A percentile compares a stretch with the other conserved stretches of the same genome.
phyloP scores from a whole-genome alignment of 2,888 invertebrate genomes.

The Philereme transversata region DNA sequence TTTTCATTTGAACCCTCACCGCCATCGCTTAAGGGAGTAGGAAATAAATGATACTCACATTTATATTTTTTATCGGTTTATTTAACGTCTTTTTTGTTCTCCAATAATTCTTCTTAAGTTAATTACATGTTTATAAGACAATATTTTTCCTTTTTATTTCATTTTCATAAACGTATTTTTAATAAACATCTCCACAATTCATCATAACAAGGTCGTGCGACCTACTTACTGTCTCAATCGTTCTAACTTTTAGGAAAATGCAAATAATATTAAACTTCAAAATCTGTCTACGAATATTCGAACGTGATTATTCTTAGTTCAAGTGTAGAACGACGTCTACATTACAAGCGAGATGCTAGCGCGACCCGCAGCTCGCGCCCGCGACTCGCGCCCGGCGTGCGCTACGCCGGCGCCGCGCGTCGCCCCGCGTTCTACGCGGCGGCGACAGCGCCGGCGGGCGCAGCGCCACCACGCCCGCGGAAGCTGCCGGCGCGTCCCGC shows the following conservation, averaged over 20 bases:
- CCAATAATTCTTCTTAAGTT: slow-evolving; percentile 83
- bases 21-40: slow-evolving; percentile 21
- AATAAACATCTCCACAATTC: slow-evolving; percentile 82
- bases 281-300: slow-evolving; percentile 80
- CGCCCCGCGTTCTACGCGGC: slow-evolving; percentile 40
- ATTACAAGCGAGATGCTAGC: slow-evolving; percentile 46
- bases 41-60: slow-evolving; percentile 64
- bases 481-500: slow-evolving; percentile 34
- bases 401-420: slow-evolving; percentile 50
- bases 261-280: slow-evolving; percentile 81
- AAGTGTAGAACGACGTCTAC: slow-evolving; percentile 74
- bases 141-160: slow-evolving; percentile 82
- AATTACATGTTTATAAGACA: slow-evolving; percentile 84
- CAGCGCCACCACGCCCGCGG: slow-evolving; percentile 19
- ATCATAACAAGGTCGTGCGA: slow-evolving; percentile 82
- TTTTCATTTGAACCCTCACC: slow-evolving; percentile 38
- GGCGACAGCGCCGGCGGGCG: slow-evolving; percentile 31
- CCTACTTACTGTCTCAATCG: slow-evolving; percentile 83
- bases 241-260: slow-evolving; percentile 83
- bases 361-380: slow-evolving; percentile 40
- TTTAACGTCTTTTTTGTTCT: slow-evolving; percentile 82
- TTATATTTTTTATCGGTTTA: slow-evolving; percentile 82
- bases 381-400: slow-evolving; percentile 16
- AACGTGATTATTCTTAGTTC: slow-evolving; percentile 80
- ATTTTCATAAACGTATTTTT: slow-evolving; percentile 83